Percentiles rank a stretch among this genome's conserved stretches.
Conservation (phyloP, 2,113 vertebrate species). For the Chionomys nivalis region DNA sequence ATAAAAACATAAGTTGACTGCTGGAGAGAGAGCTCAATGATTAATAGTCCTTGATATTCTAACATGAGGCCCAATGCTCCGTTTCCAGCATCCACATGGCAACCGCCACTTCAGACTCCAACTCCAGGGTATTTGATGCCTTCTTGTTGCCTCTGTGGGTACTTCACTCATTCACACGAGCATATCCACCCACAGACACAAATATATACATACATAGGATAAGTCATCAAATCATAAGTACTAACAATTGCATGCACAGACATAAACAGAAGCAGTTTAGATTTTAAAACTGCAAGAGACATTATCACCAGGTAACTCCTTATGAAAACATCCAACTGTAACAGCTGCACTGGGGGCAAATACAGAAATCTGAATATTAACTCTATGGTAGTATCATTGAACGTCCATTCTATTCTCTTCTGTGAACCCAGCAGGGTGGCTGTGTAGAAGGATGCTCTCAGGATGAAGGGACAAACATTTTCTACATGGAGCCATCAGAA, state of each 20-base stretch:
- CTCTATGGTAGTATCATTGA: neutral
- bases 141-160: too few relatives aligned
- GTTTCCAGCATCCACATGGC: neutral
- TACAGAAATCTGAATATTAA: neutral
- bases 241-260: neutral
- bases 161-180: too few relatives aligned
- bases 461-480: neutral
- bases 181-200: neutral
- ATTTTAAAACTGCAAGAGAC: neutral
- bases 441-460: neutral
- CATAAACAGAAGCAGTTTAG: neutral
- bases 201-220: neutral
- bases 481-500: neutral
- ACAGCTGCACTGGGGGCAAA: neutral
- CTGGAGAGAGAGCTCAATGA: neutral
- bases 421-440: neutral
- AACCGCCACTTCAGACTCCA: neutral
- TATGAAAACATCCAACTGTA: neutral
- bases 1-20: neutral
- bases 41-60: neutral
- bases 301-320: neutral
- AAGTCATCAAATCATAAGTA: neutral
- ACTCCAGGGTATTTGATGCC: neutral
- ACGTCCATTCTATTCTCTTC: neutral
- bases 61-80: neutral